Percentiles rank a stretch among this genome's conserved stretches.
phyloP scores from a whole-genome alignment of 1,140 invertebrate genomes.

The Vollenhovia emeryi region DNA sequence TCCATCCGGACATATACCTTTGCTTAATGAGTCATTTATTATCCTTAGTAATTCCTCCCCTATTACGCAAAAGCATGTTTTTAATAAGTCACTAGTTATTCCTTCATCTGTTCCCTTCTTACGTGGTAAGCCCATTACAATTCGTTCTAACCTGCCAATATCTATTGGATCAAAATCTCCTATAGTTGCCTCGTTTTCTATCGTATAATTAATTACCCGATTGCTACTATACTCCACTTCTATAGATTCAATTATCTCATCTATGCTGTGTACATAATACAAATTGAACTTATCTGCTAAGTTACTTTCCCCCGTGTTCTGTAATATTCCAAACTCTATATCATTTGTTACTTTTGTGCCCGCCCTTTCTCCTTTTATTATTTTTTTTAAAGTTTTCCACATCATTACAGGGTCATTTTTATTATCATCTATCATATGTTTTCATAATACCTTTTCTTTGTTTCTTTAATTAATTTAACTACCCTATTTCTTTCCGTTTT shows the following conservation, averaged over 20 bases:
- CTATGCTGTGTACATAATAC: slow-evolving; percentile 18
- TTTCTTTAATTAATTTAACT: not conserved
- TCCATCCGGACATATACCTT: no score
- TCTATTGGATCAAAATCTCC: no score
- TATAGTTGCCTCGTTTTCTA: no score
- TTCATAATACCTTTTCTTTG: not conserved
- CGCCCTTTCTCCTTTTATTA: not conserved
- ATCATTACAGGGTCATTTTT: slow-evolving; percentile 3
- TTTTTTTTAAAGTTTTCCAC: slow-evolving; percentile 25
- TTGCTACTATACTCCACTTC: no score
- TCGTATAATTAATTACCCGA: no score
- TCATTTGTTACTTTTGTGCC: not conserved
- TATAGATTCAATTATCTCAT: not conserved
- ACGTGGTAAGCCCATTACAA: no score
- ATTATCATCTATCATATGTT: not conserved
- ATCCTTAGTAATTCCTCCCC: no score
- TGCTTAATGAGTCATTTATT: no score
- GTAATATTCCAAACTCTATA: slow-evolving; percentile 18
- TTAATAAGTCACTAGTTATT: no score
- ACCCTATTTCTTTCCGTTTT: not conserved
- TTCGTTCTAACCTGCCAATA: no score
- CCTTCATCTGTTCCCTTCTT: no score
- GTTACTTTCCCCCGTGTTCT: not conserved
- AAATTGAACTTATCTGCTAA: slow-evolving; percentile 26
- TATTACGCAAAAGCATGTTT: no score